A percentile compares a stretch with the other conserved stretches of the same genome.
Conservation (phyloP, 2,888 invertebrate genomes). For the Campoplex nolae region DNA sequence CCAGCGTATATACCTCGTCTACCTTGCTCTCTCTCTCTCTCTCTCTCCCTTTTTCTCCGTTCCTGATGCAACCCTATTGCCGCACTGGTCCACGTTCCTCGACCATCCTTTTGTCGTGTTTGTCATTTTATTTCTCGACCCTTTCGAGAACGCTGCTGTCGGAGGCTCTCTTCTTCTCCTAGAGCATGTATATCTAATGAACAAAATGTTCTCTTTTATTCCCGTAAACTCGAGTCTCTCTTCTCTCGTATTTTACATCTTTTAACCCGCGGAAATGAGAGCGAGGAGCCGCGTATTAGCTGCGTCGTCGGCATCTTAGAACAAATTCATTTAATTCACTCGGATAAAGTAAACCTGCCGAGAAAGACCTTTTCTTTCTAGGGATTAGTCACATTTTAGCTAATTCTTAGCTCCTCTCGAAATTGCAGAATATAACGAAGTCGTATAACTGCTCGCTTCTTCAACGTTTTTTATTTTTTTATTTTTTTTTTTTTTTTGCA, state of each 20-base stretch:
- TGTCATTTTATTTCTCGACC: conserved; percentile 75
- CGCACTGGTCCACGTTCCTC: conserved; percentile 63
- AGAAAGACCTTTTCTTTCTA: not conserved
- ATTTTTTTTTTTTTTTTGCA: conserved; percentile 26
- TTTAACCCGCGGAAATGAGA: conserved; percentile 26
- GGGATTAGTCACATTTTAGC: not conserved
- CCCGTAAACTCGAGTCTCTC: conserved; percentile 24
- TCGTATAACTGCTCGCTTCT: not conserved
- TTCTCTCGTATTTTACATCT: conserved; percentile 26
- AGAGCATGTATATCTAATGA: conserved; percentile 15
- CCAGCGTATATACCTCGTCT: conserved; percentile 42
- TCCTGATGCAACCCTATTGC: conserved; percentile 56
- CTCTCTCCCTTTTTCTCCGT: conserved; percentile 35
- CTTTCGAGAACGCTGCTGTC: conserved; percentile 10
- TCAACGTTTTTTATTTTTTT: conserved; percentile 33
- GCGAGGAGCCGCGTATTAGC: conserved; percentile 18
- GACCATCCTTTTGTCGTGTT: conserved; percentile 77
- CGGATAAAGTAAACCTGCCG: not conserved
- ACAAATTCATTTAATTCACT: not conserved
- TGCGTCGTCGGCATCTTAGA: not conserved
- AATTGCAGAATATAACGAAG: not conserved
- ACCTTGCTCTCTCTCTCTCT: conserved; percentile 30
- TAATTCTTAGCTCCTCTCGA: not conserved
- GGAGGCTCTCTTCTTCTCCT: not conserved
- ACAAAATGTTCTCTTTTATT: conserved; percentile 52